A percentile compares a stretch with the other conserved stretches of the same genome.
Evolutionary conservation across 2,797 vertebrate genomes (phyloP).

Genomic region (Macropus fuliginosus): DNA sequence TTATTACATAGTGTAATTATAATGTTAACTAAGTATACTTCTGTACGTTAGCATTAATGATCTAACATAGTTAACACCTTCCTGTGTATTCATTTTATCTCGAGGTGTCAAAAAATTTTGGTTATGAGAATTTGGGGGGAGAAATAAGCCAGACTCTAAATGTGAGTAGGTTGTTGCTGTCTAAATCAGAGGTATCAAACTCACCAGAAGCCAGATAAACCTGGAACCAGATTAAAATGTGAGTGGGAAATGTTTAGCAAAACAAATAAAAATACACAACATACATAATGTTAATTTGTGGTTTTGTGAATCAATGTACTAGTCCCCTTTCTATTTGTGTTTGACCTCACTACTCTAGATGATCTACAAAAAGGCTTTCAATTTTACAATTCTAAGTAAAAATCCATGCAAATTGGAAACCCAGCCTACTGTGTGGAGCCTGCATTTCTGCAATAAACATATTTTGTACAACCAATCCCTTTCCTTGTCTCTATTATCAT

Average conservation of each 20-base stretch:
- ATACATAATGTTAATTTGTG: neutral
- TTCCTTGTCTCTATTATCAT: neutral
- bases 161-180: neutral
- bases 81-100: neutral
- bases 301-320: neutral
- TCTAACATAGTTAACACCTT: neutral
- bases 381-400: neutral
- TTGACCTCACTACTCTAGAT: neutral
- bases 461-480: neutral
- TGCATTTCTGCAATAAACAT: neutral
- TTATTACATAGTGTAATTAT: neutral
- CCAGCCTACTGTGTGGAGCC: neutral
- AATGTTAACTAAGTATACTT: neutral
- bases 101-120: neutral
- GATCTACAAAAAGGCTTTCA: neutral
- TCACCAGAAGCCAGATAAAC: neutral
- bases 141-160: neutral
- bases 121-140: neutral
- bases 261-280: neutral
- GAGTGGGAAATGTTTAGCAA: neutral
- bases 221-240: neutral
- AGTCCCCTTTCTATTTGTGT: neutral
- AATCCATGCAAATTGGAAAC: neutral
- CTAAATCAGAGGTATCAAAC: neutral
- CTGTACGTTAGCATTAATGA: neutral